These are phyloP conservation scores for Polyploca ridens DNA, from an alignment of 2,888 invertebrate species.

Conservation along the genomic window DNA sequence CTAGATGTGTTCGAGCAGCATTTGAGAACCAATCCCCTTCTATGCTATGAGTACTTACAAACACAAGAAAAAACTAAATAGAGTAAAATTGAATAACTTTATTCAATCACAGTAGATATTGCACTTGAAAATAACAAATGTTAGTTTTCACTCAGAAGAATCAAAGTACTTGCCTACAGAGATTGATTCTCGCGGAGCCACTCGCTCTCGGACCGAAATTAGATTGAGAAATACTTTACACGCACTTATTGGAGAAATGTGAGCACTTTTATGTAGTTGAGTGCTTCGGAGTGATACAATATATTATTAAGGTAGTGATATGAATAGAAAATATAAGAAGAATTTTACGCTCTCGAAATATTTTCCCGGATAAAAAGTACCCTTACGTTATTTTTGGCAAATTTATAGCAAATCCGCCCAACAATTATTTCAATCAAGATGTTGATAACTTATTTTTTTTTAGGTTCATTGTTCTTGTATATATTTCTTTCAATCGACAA, in stretches of 20 bases:
- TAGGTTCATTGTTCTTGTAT: no score
- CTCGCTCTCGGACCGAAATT: constrained; percentile 39
- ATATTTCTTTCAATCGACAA: no score
- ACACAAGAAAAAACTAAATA: no score
- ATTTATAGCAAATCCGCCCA: no score
- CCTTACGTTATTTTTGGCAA: no score
- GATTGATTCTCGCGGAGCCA: neutral
- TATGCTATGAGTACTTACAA: no score
- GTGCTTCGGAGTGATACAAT: constrained; percentile 7
- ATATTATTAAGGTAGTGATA: neutral
- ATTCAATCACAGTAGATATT: neutral
- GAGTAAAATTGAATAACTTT: neutral
- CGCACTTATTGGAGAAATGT: constrained; percentile 36
- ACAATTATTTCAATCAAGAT: no score
- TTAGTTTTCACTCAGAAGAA: neutral
- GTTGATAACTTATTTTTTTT: no score
- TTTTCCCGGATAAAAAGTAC: no score
- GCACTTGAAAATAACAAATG: neutral
- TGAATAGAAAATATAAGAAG: neutral
- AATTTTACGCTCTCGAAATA: neutral
- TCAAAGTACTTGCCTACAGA: neutral
- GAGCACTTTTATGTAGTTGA: constrained; percentile 9
- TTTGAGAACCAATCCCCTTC: no score
- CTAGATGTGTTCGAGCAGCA: no score
- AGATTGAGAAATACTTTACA: constrained; percentile 46